Evolutionary conservation across 2,113 vertebrate genomes (phyloP).

Genomic region (Silurus glanis): DNA sequence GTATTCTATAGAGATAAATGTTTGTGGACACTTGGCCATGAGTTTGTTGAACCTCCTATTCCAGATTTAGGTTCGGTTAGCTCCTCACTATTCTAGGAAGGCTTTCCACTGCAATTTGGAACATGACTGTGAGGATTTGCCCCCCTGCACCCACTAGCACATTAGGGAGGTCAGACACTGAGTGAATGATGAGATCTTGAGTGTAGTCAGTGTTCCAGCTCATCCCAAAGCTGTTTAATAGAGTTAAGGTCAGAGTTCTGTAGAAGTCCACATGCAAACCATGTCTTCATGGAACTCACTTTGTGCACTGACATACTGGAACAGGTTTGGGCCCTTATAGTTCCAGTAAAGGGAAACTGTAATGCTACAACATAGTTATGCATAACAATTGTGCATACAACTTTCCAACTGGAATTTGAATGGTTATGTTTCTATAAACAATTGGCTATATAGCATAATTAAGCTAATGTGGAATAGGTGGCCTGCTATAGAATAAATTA

Average conservation of each 20-base stretch:
- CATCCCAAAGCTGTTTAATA: background rate
- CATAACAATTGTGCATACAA: no score
- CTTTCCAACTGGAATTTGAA: no score
- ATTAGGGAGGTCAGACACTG: background rate
- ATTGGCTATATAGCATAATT: no score
- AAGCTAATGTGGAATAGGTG: no score
- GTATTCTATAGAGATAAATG: background rate
- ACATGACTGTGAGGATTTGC: background rate
- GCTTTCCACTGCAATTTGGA: background rate
- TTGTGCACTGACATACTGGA: background rate
- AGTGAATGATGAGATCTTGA: background rate
- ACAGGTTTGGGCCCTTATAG: background rate
- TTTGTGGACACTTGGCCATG: background rate
- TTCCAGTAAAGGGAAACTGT: no score
- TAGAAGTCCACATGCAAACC: background rate
- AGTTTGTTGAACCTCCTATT: background rate
- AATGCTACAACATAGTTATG: background rate
- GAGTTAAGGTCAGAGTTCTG: no score
- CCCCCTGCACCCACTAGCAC: background rate
- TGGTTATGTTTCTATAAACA: no score
- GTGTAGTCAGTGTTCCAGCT: no score
- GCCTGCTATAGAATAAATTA: no score
- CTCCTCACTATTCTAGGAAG: background rate
- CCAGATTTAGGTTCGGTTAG: background rate
- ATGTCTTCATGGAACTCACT: background rate